Evolutionary conservation across 2,888 invertebrate species (phyloP).

Genomic region (Netelia virgata): DNA sequence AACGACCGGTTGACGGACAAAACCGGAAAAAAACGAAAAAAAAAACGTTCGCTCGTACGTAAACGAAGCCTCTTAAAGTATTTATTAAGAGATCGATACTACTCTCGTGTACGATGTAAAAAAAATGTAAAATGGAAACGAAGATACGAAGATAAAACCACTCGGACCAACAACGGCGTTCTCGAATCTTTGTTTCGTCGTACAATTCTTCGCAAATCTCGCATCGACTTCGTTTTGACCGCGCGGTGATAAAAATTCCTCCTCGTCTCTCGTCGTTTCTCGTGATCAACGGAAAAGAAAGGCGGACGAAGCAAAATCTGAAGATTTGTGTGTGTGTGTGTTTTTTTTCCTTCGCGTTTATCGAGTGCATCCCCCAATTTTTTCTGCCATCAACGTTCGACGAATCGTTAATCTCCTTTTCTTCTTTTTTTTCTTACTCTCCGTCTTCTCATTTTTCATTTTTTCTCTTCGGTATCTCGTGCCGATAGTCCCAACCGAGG

Average conservation of each 20-base stretch:
- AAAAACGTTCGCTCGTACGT: constrained; percentile 1
- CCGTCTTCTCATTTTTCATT: not conserved
- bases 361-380: constrained; percentile 11
- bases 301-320: constrained; percentile 75
- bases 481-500: constrained; percentile 18
- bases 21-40: not conserved
- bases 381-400: constrained; percentile 56
- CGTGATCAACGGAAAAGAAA: constrained; percentile 68
- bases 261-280: not conserved
- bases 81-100: constrained; percentile 57
- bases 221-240: constrained; percentile 10
- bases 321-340: constrained; percentile 44
- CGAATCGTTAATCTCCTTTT: constrained; percentile 36
- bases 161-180: not conserved
- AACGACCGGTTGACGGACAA: not conserved
- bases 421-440: constrained; percentile 34
- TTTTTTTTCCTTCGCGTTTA: constrained; percentile 2
- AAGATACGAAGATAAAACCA: constrained; percentile 63
- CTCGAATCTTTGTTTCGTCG: not conserved
- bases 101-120: constrained; percentile 62
- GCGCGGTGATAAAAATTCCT: not conserved
- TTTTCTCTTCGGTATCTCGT: constrained; percentile 1
- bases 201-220: not conserved
- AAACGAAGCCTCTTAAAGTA: not conserved
- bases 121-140: constrained; percentile 70